These are phyloP conservation scores for Anser cygnoides DNA, from an alignment of 2,113 vertebrate genomes.

Conservation along the genomic window DNA sequence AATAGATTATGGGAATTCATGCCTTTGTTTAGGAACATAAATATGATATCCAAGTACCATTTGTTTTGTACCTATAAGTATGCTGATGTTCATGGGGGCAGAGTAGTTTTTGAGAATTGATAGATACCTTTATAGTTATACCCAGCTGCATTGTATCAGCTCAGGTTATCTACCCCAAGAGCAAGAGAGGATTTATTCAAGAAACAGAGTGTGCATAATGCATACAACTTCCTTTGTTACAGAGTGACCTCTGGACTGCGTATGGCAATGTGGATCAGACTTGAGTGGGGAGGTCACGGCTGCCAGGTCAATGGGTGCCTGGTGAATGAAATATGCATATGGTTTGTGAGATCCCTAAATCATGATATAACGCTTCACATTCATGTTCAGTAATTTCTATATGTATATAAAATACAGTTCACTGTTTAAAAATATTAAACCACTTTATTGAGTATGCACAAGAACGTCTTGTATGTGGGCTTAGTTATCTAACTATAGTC, in stretches of 20 bases:
- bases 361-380: not conserved
- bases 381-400: not conserved
- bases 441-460: not conserved
- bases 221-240: not conserved
- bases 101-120: not conserved
- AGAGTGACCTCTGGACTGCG: fast-evolving
- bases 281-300: not conserved
- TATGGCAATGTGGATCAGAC: fast-evolving
- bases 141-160: not conserved
- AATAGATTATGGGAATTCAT: not conserved
- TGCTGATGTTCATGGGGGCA: not conserved
- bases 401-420: not conserved
- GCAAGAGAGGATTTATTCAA: not conserved
- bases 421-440: not conserved
- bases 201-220: not conserved
- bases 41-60: not conserved
- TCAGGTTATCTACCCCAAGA: not conserved
- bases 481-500: not conserved
- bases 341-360: not conserved
- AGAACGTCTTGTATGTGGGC: not conserved
- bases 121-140: fast-evolving
- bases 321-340: not conserved
- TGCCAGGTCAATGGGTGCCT: not conserved
- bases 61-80: not conserved
- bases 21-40: not conserved